A percentile compares a stretch with the other conserved stretches of the same genome.
phyloP scores from a whole-genome alignment of 2,888 invertebrate genomes.

The Orchesella flavescens region DNA sequence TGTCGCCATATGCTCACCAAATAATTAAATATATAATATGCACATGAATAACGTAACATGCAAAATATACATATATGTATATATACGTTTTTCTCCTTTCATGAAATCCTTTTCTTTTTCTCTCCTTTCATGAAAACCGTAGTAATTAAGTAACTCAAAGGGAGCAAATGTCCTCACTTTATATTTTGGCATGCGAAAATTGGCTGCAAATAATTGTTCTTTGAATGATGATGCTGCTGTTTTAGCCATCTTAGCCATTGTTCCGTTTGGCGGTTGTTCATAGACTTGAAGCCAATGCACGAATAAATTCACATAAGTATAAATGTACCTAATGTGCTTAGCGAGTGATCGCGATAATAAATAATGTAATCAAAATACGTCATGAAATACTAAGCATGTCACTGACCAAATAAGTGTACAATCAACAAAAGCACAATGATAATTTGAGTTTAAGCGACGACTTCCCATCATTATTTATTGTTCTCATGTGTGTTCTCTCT shows the following conservation, averaged over 20 bases:
- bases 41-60: constrained; percentile 44
- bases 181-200: constrained; percentile 62
- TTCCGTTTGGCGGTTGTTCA: constrained; percentile 46
- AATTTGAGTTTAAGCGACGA: constrained; percentile 35
- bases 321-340: too few species aligned
- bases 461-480: constrained; percentile 59
- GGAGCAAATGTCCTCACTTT: constrained; percentile 60
- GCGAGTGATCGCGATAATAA: constrained; percentile 47
- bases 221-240: constrained; percentile 7
- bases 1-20: constrained; percentile 55
- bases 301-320: too few species aligned
- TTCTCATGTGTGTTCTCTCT: constrained; percentile 58
- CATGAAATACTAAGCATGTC: constrained; percentile 30
- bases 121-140: constrained; percentile 59
- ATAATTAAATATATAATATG: constrained; percentile 60
- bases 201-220: constrained; percentile 51
- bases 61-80: constrained; percentile 14
- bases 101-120: too few species aligned
- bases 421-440: not conserved
- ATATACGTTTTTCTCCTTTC: too few species aligned
- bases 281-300: not conserved
- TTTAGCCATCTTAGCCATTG: constrained; percentile 2
- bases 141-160: constrained; percentile 58
- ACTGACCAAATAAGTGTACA: constrained; percentile 40
- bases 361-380: constrained; percentile 55